Evolutionary conservation across 1,140 invertebrate genomes (phyloP), one percentile per base, ranked within the genome.

Genomic region (Aphelinus atriplicis): DNA sequence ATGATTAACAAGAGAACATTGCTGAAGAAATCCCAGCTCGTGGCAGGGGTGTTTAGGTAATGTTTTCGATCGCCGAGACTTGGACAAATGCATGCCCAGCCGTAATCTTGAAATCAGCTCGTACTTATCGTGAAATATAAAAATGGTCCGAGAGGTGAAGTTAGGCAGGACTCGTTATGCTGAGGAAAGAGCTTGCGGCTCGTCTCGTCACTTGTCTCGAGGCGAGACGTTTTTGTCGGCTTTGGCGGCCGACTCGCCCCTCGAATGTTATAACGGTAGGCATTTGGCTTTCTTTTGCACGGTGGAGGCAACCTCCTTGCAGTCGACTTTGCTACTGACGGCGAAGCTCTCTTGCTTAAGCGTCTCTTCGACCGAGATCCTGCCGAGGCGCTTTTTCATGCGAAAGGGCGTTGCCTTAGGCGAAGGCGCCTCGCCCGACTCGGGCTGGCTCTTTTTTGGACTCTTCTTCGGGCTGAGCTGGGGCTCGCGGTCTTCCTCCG

Each of bases 271-370:
- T 82, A 88, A 85, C 43, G 86, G 87, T 74, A 88, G 85, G 80
- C 86, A 88, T 79, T 87, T 88, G 69, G 84, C 86, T 77, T 82
- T 84, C 79, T 86, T 87, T 66, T 87, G 85, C 56, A 80, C 73
- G 5, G 26, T 0, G 26, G 26, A 26, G 68, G 82, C 80, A 56
- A 84, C 77, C 56, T 86, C 83, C 76, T 81, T 85, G 79, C 83
- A 87, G 79, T 61, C 60, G 7, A 69, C 58, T 42, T 85, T 83
- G 75, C 86, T 87, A 57, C 80, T 79, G 47, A 86, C 78, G 65
- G 84, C 84, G 81, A 88, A 88, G 74, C 81, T 88, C 73, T 88
- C 86, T 9, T 85, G 85, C 55, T 86, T 87, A 70, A 86, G 80
- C 7, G 81, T 80, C 43, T 88, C 85, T 71, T 86, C 87, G 51